phyloP scores from a whole-genome alignment of 2,888 invertebrate species.

The Crioceris asparagi region DNA sequence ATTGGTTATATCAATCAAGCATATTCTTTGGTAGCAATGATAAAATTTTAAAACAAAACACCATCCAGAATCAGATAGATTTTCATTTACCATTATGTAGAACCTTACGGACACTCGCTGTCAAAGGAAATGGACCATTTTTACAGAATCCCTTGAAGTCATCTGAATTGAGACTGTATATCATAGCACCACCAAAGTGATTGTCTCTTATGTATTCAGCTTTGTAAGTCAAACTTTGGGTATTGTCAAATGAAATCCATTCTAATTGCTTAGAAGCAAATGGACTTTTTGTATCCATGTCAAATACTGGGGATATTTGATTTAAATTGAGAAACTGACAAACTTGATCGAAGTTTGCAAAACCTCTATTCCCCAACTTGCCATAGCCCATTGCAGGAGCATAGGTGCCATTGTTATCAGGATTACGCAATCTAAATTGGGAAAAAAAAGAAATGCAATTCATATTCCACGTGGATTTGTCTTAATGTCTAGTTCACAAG shows the following conservation, averaged over 20 bases:
- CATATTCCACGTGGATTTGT: too few relatives aligned
- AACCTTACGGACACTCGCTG: conserved; percentile 17
- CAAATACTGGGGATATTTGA: conserved; percentile 49
- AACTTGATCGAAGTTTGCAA: conserved; percentile 57
- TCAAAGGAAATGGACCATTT: conserved; percentile 19
- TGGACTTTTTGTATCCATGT: conserved; percentile 62
- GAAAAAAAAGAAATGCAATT: not conserved
- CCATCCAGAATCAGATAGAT: too few relatives aligned
- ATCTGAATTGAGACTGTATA: conserved; percentile 72
- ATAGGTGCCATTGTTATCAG: conserved; percentile 52
- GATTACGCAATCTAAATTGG: conserved; percentile 49
- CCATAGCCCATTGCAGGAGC: conserved; percentile 66
- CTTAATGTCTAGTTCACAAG: too few relatives aligned
- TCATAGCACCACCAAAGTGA: conserved; percentile 70
- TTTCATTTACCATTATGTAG: too few relatives aligned
- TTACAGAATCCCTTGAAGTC: conserved; percentile 55
- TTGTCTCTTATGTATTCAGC: conserved; percentile 38
- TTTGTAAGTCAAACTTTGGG: conserved; percentile 59
- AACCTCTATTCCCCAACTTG: conserved; percentile 54
- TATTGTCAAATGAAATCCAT: conserved; percentile 78
- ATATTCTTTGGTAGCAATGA: too few relatives aligned
- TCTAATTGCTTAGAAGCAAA: conserved; percentile 58
- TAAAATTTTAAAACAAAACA: too few relatives aligned
- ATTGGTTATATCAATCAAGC: too few relatives aligned
- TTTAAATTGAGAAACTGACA: conserved; percentile 52